These are phyloP conservation scores for Pseudopipra pipra DNA, from an alignment of 2,113 vertebrate species.

Conservation along the genomic window DNA sequence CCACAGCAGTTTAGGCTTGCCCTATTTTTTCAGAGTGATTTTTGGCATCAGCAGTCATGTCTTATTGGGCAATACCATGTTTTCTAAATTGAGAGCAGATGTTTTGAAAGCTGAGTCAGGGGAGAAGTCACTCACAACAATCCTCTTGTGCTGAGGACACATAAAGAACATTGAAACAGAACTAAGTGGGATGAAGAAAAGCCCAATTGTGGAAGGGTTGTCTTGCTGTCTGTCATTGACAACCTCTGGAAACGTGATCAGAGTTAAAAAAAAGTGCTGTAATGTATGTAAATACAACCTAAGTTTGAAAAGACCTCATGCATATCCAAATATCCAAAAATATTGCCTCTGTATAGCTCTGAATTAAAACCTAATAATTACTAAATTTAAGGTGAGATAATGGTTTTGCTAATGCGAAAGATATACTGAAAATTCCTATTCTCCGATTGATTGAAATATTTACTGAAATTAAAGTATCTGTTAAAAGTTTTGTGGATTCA, in stretches of 20 bases:
- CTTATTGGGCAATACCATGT: background rate
- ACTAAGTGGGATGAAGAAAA: background rate
- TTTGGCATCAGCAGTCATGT: background rate
- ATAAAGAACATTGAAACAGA: background rate
- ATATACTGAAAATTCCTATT: background rate
- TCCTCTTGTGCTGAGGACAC: background rate
- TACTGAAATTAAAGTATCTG: background rate
- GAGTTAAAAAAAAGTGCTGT: background rate
- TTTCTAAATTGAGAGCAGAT: background rate
- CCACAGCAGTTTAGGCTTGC: background rate
- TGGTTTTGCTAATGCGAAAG: background rate
- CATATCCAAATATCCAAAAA: background rate
- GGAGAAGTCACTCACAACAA: background rate
- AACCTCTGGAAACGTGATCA: background rate
- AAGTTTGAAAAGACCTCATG: background rate
- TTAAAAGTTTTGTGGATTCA: background rate
- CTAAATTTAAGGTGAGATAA: background rate
- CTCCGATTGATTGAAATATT: background rate
- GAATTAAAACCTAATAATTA: background rate
- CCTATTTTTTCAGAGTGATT: background rate
- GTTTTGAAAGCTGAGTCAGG: conserved; percentile 1
- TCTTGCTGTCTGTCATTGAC: background rate
- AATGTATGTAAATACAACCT: background rate
- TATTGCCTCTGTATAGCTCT: background rate
- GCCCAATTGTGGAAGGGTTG: background rate